phyloP scores from a whole-genome alignment of 2,113 vertebrate species.

The Poeciliopsis occidentalis region DNA sequence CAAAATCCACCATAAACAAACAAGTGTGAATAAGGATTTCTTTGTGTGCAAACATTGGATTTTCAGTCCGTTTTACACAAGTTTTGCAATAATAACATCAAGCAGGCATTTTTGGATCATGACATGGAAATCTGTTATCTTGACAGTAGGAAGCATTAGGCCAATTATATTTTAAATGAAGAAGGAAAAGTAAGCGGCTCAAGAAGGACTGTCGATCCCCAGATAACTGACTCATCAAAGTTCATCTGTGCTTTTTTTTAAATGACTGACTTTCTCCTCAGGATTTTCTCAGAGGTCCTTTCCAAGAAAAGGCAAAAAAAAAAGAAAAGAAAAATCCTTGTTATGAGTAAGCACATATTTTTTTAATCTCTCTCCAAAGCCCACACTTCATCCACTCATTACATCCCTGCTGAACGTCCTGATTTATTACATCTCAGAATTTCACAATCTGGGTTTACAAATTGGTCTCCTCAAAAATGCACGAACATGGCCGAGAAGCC shows the following conservation, averaged over 20 bases:
- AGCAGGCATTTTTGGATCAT: neutral
- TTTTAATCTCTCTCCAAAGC: constrained; percentile 60
- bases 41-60: too few relatives aligned
- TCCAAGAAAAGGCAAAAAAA: constrained; percentile 44
- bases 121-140: neutral
- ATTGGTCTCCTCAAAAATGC: constrained; percentile 73
- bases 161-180: constrained; percentile 21
- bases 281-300: constrained; percentile 34
- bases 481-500: constrained; percentile 58
- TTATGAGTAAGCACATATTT: constrained; percentile 48
- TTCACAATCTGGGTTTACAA: constrained; percentile 76
- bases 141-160: constrained; percentile 9
- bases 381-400: constrained; percentile 59
- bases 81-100: too few relatives aligned
- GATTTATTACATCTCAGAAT: constrained; percentile 74
- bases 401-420: constrained; percentile 58
- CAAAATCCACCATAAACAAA: too few relatives aligned
- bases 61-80: neutral
- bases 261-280: constrained; percentile 55
- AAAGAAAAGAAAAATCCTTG: constrained; percentile 36
- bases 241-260: constrained; percentile 43
- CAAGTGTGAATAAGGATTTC: too few relatives aligned
- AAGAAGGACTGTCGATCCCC: neutral
- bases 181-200: constrained; percentile 27
- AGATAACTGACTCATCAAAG: constrained; percentile 39